Percentiles rank a stretch among this genome's conserved stretches.
phyloP scores from a whole-genome alignment of 2,888 invertebrate genomes.

The Thera britannica region DNA sequence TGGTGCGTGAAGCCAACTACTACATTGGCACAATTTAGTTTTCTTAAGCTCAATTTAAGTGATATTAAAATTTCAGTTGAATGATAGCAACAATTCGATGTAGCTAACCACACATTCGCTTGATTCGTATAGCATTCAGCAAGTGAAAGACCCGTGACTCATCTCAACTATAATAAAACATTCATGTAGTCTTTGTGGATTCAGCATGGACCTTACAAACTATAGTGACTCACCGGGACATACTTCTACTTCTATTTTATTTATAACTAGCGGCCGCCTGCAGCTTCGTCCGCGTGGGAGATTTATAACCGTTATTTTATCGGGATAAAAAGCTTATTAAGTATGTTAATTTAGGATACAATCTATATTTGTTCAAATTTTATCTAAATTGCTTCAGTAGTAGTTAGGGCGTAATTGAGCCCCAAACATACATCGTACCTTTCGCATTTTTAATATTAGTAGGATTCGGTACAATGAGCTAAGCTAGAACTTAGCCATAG shows the following conservation, averaged over 20 bases:
- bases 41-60: conserved; percentile 1
- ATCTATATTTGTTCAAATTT: too few species aligned
- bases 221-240: conserved; percentile 8
- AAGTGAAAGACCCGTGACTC: conserved; percentile 8
- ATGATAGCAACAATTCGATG: conserved; percentile 2
- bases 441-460: too few species aligned
- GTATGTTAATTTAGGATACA: too few species aligned
- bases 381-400: too few species aligned
- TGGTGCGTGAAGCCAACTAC: conserved; percentile 15
- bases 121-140: neutral
- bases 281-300: too few species aligned
- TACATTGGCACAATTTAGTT: conserved; percentile 9
- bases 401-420: too few species aligned
- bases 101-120: neutral
- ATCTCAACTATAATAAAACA: neutral
- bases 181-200: neutral
- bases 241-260: neutral
- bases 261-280: too few species aligned
- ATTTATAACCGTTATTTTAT: too few species aligned
- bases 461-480: neutral
- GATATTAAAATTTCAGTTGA: conserved; percentile 2
- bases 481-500: neutral
- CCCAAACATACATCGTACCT: too few species aligned
- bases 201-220: neutral
- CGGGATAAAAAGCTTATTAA: too few species aligned